Conservation (phyloP, 2,113 vertebrate genomes). For the Xenopus laevis region DNA sequence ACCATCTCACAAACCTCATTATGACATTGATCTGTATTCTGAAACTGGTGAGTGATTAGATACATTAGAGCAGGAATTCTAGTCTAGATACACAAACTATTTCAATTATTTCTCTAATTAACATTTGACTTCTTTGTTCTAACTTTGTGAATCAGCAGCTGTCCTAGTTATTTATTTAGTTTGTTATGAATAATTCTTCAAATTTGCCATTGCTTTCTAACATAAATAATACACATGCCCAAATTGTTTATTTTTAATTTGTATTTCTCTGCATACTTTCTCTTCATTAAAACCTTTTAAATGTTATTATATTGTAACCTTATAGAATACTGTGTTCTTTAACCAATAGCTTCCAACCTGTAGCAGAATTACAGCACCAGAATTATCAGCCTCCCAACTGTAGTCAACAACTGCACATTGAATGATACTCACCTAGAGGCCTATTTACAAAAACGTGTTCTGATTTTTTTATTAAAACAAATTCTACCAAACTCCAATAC, state of each 20-base stretch:
- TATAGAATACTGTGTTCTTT: too few relatives aligned
- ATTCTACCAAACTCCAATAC: too few relatives aligned
- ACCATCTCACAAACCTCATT: slow-evolving; percentile 2
- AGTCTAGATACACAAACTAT: slow-evolving; percentile 25
- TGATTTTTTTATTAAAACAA: too few relatives aligned
- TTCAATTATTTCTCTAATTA: slow-evolving; percentile 45
- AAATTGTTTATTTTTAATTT: not conserved
- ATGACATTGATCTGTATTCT: slow-evolving; percentile 25
- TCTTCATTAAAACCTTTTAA: too few relatives aligned
- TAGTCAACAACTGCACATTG: too few relatives aligned
- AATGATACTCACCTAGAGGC: too few relatives aligned
- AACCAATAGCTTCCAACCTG: too few relatives aligned
- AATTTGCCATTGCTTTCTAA: slow-evolving; percentile 6
- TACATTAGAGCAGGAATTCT: slow-evolving; percentile 15
- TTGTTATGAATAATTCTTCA: slow-evolving; percentile 10
- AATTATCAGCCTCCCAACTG: too few relatives aligned
- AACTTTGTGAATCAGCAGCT: slow-evolving; percentile 18
- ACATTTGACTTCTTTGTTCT: slow-evolving; percentile 43
- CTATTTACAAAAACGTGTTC: too few relatives aligned
- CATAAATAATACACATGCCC: not conserved
- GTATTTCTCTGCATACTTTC: too few relatives aligned
- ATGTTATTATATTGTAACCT: too few relatives aligned
- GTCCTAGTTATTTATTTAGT: slow-evolving; percentile 6
- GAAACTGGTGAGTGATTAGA: slow-evolving; percentile 20
- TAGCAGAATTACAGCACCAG: too few relatives aligned